Conservation (phyloP, 2,888 invertebrate species). For the Cephus spinipes region DNA sequence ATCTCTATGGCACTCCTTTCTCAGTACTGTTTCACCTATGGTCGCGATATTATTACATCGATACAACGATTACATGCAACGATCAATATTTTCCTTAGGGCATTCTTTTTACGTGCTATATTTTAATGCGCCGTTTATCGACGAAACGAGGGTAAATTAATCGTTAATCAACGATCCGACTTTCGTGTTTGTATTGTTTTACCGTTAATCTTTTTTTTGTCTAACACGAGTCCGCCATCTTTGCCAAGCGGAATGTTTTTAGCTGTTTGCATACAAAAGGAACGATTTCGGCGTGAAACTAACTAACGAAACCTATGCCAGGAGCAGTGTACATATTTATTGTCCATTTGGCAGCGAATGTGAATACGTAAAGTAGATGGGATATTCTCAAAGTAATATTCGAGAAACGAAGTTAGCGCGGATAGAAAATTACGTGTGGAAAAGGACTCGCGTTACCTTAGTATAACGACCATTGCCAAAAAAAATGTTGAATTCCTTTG, state of each 20-base stretch:
- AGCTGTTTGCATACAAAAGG: background rate
- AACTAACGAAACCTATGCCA: background rate
- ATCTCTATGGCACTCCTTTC: background rate
- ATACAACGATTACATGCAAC: constrained; percentile 60
- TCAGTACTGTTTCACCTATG: background rate
- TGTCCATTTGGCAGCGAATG: background rate
- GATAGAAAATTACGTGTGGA: background rate
- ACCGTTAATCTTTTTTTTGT: background rate
- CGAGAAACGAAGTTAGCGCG: background rate
- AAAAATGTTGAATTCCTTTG: background rate
- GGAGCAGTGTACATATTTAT: background rate
- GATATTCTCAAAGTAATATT: background rate
- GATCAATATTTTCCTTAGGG: constrained; percentile 33
- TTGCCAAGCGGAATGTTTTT: background rate
- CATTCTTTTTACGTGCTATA: background rate
- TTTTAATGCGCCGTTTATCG: background rate
- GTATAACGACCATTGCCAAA: background rate
- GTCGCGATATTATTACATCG: background rate
- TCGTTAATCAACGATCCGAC: too few relatives aligned
- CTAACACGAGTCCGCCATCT: background rate
- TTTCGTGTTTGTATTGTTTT: background rate
- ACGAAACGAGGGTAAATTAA: background rate
- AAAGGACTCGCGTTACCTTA: background rate
- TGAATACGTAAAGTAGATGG: background rate
- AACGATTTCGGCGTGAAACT: background rate